These are phyloP conservation scores for Nasonovia ribisnigri DNA, from an alignment of 2,888 invertebrate species.

Conservation along the genomic window DNA sequence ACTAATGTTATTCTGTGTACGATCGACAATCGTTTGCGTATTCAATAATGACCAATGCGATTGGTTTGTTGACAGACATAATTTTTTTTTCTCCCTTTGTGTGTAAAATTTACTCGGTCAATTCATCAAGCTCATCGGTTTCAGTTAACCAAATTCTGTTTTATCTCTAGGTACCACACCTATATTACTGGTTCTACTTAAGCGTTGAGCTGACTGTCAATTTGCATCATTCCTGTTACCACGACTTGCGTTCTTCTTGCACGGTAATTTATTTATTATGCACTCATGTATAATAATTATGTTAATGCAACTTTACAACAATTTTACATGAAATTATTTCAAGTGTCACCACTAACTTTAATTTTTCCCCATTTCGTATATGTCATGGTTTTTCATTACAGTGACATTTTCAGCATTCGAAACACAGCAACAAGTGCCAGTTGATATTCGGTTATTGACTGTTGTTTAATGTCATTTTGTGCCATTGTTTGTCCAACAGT, in stretches of 20 bases:
- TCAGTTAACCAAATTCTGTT: neutral
- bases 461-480: neutral
- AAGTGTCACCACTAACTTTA: neutral
- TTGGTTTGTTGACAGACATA: neutral
- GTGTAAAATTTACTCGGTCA: neutral
- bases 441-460: neutral
- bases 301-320: neutral
- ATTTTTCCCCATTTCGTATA: neutral
- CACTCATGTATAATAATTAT: neutral
- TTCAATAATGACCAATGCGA: neutral
- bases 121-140: neutral
- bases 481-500: neutral
- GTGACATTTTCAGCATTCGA: neutral
- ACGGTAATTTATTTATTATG: neutral
- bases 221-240: neutral
- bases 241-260: neutral
- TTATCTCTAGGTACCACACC: neutral
- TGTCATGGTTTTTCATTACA: neutral
- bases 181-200: neutral
- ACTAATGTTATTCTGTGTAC: neutral
- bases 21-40: neutral
- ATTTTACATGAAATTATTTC: neutral
- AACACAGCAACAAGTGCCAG: neutral
- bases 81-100: neutral
- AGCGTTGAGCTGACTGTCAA: neutral